Evolutionary conservation across 2,888 invertebrate species (phyloP), one percentile per base, ranked within the genome.

Genomic region (Brachyptera risi): DNA sequence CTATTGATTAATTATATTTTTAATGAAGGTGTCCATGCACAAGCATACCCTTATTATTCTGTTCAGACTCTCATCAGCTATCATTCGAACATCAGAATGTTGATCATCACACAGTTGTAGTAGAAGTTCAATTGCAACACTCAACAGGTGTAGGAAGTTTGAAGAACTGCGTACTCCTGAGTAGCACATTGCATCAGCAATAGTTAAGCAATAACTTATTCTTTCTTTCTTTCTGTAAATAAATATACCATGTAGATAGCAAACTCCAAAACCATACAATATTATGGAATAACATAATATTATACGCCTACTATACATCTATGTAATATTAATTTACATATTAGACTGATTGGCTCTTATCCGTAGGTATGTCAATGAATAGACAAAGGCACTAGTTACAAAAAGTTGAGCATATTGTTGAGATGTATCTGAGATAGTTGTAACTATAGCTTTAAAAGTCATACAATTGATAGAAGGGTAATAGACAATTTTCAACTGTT

Each of bases 61-160:
- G 72, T 91, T 90, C 1, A 92, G 76, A 70, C 88, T 88, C 76
- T 92, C 92, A 72, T 91, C 90, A 44, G 90, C 90, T 56, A 86
- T 84, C 80, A 90, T 87, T 61, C 91, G 79, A 26, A 90, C 83
- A 73, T 90, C 88, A 2, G 88, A 83, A 72, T 92, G 90, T 1
- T 80, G 73, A 73, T 92, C 91, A 75, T 91, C 87, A 72, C 89
- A 87, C 59, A 87, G 78, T 42, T 81, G 77, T 56, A 92, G 75
- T 64, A 91, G 78, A 31, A 84, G 82, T 75, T 88, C 87, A 62
- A 90, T 83, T 1, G 88, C 83, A 68, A 83, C 81, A 65, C 86
- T 85, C 49, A 90, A 78, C 67, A 87, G 80, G 67, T 83, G 81
- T 4, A 79, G 76, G 71, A 84, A 85, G 70, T 85, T 84, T 44